Percentiles rank a stretch among this genome's conserved stretches.
These are phyloP conservation scores for Athene noctua DNA, from an alignment of 2,113 vertebrate genomes.

Conservation along the genomic window DNA sequence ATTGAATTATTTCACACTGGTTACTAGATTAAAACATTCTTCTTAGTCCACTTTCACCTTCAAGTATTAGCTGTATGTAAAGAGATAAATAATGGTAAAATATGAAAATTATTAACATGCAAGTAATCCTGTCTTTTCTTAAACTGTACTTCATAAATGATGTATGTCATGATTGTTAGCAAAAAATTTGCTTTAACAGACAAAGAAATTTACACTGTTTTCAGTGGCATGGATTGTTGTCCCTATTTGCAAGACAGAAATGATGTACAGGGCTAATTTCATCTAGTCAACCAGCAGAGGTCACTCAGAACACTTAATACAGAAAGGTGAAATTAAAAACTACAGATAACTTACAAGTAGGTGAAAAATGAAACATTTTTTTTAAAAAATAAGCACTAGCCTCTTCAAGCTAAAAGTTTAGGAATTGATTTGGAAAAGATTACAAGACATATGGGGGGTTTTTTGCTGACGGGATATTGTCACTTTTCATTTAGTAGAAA, in stretches of 20 bases:
- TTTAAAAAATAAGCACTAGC: not conserved
- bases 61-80: not conserved
- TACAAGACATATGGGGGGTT: not conserved
- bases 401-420: not conserved
- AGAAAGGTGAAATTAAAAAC: not conserved
- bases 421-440: not conserved
- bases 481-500: not conserved
- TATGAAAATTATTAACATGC: not conserved
- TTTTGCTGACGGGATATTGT: not conserved
- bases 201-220: not conserved
- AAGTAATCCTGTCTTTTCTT: not conserved
- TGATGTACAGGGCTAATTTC: not conserved
- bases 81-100: not conserved
- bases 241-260: not conserved
- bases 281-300: conserved; percentile 18
- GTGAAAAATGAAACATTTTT: not conserved
- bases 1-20: not conserved
- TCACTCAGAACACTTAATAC: not conserved
- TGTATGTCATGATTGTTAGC: not conserved
- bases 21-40: not conserved
- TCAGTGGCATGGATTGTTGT: not conserved
- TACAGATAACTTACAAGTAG: not conserved
- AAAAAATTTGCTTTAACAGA: not conserved
- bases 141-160: not conserved
- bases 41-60: not conserved